Evolutionary conservation across 2,797 vertebrate genomes (phyloP).

Genomic region (Molossus alvarezi): DNA sequence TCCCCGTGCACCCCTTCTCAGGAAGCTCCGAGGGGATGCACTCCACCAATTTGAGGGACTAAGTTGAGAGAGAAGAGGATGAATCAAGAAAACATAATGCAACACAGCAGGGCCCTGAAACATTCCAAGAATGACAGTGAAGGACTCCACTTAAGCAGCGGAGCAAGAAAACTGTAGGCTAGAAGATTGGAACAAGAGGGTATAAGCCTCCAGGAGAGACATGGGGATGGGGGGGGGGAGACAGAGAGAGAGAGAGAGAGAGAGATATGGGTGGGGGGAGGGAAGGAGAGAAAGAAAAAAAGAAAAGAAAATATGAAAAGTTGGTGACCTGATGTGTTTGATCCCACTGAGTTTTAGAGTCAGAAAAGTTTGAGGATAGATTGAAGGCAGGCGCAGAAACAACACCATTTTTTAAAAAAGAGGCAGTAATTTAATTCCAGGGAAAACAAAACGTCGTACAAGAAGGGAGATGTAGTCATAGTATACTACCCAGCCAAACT

Average conservation of each 20-base stretch:
- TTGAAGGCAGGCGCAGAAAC: background rate
- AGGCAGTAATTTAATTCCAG: background rate
- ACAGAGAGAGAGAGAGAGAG: background rate
- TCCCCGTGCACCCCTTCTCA: background rate
- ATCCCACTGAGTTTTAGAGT: slow-evolving; percentile 21
- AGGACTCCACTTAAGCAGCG: background rate
- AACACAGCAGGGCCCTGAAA: background rate
- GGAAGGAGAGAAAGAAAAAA: background rate
- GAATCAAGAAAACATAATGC: background rate
- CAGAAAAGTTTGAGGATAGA: background rate
- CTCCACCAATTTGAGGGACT: background rate
- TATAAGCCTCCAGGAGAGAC: background rate
- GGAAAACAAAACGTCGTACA: slow-evolving; percentile 27
- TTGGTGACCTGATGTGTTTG: background rate
- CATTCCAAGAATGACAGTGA: background rate
- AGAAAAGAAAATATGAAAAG: background rate
- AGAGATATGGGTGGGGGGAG: background rate
- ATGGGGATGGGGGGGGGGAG: fast-evolving
- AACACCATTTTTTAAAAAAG: background rate
- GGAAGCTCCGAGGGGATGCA: background rate
- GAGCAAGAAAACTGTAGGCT: background rate
- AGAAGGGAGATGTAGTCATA: background rate
- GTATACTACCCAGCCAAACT: background rate
- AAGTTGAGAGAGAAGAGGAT: background rate
- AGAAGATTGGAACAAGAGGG: background rate